phyloP scores from a whole-genome alignment of 2,888 invertebrate species.

The Dryococelus australis region DNA sequence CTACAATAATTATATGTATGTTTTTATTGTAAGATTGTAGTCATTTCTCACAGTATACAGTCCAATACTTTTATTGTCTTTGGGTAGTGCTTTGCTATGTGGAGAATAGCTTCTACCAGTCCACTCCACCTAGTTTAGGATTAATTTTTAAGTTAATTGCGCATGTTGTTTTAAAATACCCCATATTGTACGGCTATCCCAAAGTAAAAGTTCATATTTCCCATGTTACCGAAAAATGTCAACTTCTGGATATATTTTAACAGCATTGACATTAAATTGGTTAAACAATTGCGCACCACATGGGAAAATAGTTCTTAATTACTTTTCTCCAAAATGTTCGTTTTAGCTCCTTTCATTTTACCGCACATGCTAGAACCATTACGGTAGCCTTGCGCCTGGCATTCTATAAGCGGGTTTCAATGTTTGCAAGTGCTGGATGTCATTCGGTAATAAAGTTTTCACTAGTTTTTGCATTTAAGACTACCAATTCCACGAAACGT shows the following conservation, averaged over 20 bases:
- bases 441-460: too few species aligned
- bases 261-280: neutral
- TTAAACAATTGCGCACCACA: neutral
- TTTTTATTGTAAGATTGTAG: neutral
- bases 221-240: slow-evolving; percentile 11
- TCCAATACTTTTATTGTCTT: neutral
- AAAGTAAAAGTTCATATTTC: neutral
- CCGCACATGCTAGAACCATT: too few species aligned
- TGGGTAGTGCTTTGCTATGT: too few species aligned
- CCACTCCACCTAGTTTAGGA: neutral
- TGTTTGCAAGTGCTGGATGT: too few species aligned
- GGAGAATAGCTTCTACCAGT: neutral
- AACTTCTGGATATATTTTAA: neutral
- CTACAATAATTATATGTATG: neutral
- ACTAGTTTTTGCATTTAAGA: too few species aligned
- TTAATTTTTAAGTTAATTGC: neutral
- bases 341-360: too few species aligned
- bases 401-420: too few species aligned
- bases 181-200: neutral
- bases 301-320: too few species aligned
- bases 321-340: too few species aligned
- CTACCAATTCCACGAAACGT: too few species aligned
- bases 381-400: too few species aligned
- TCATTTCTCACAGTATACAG: neutral
- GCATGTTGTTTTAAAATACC: neutral